A percentile compares a stretch with the other conserved stretches of the same genome.
Conservation (phyloP, 2,888 invertebrate species). For the Geotrupes spiniger region DNA sequence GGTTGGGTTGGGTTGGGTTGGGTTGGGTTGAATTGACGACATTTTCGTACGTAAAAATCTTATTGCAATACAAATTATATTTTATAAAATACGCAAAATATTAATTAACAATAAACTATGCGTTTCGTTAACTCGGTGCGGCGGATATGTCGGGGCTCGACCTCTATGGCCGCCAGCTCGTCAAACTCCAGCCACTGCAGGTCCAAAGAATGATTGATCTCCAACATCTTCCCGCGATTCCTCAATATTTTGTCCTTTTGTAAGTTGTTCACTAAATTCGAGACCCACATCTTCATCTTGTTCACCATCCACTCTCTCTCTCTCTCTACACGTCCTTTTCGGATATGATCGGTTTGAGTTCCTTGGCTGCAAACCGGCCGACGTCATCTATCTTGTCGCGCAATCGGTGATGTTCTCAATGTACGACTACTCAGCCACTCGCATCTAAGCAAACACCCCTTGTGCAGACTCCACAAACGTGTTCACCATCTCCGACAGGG, state of each 20-base stretch:
- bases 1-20: too few species aligned
- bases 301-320: conserved; percentile 71
- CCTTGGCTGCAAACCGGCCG: conserved; percentile 32
- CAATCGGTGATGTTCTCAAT: conserved; percentile 45
- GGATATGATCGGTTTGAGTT: conserved; percentile 49
- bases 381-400: conserved; percentile 43
- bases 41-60: too few species aligned
- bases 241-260: conserved; percentile 68
- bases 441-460: conserved; percentile 55
- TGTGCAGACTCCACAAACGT: conserved; percentile 62
- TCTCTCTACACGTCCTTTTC: conserved; percentile 68
- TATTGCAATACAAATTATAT: conserved; percentile 10
- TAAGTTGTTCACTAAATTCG: conserved; percentile 61
- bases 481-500: conserved; percentile 69
- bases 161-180: conserved; percentile 22
- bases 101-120: background rate
- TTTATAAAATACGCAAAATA: conserved; percentile 10
- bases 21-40: too few species aligned
- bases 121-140: conserved; percentile 21
- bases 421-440: conserved; percentile 49
- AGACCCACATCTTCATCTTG: conserved; percentile 70
- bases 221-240: conserved; percentile 69
- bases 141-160: conserved; percentile 27
- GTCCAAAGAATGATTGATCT: conserved; percentile 77
- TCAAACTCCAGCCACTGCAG: conserved; percentile 69